Base-by-base conservation (phyloP, 2,797 vertebrate species). In the Enteromius anoplus region DNA sequence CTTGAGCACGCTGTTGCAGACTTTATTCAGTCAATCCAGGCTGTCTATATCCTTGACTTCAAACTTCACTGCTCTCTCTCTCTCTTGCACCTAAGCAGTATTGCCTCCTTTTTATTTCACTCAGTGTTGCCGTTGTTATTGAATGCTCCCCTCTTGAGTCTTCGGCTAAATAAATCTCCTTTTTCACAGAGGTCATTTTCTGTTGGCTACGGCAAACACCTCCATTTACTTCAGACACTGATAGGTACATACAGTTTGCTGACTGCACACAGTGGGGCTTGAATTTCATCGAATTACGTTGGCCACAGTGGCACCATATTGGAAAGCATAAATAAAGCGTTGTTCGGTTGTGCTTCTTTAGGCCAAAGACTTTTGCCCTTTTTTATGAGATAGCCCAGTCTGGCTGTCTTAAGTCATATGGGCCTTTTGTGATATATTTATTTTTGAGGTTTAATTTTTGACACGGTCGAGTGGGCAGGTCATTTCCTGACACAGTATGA, bases 401-500 rank as follows among this genome's bases (percentile, higher is more conserved):
- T 88, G 84, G 82, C 86, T 29, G 90, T 87, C 91, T 92, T 86
- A 86, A 91, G 85, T 84, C 83, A 82, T 47, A 82, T 72, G 89
- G 88, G 76, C 84, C 84, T 55, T 76, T 81, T 89, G 87, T 93
- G 88, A 92, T 89, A 84, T 89, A 92, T 94, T 94, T 93, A 93
- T 91, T 87, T 91, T 87, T 80, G 21, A 66, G 83, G 81, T 83
- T 88, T 89, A 84, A 82, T 87, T 69, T 66, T 69, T 80, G 88
- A 85, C 84, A 87, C 85, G 89, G 37, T 53, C 84, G 85, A 83
- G 79, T 23, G 80, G 86, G 87, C 49, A 87, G 91, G 91, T 92
- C 91, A 93, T 92, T 93, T 94, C 94, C 92, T 92, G 89, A 85
- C 90, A 76, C 68, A 83, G 88, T 86, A 87, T 83, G 87, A 88